These are phyloP conservation scores for Apodemia hepburni DNA, from an alignment of 2,888 invertebrate species.

Conservation along the genomic window DNA sequence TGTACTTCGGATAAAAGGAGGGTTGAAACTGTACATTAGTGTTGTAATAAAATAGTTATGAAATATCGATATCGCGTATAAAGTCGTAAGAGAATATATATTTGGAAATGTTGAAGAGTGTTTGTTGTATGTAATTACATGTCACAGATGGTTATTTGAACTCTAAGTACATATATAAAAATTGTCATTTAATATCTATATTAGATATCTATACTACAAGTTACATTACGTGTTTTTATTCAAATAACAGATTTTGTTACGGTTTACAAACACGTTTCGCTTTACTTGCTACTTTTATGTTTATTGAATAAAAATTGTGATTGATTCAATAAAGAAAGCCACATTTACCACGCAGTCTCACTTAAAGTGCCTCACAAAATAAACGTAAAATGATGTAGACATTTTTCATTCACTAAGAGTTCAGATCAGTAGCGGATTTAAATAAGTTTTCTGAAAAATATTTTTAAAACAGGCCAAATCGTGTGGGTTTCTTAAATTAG, in stretches of 20 bases:
- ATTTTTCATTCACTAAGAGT: conserved; percentile 20
- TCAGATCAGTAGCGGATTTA: conserved; percentile 17
- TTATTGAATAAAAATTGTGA: conserved; percentile 31
- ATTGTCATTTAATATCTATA: conserved; percentile 35
- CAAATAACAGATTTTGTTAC: conserved; percentile 55
- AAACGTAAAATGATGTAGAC: conserved; percentile 26
- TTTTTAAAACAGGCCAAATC: not conserved
- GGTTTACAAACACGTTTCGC: conserved; percentile 66
- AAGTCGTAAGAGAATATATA: conserved; percentile 74
- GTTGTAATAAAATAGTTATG: conserved; percentile 70
- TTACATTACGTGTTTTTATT: conserved; percentile 59
- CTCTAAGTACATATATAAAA: conserved; percentile 47
- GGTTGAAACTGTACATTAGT: conserved; percentile 72
- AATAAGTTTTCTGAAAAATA: conserved; percentile 4
- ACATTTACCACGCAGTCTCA: conserved; percentile 43
- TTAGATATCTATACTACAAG: conserved; percentile 50
- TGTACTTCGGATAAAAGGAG: conserved; percentile 68
- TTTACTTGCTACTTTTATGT: conserved; percentile 44
- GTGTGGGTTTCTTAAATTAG: not conserved
- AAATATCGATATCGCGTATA: conserved; percentile 60
- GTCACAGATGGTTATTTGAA: conserved; percentile 68
- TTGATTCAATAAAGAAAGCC: conserved; percentile 28
- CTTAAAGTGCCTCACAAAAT: conserved; percentile 45
- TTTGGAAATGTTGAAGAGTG: conserved; percentile 74
- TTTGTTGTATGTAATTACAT: conserved; percentile 71